Conservation (phyloP, 2,888 invertebrate genomes). For the Hipparchia sbordonii region DNA sequence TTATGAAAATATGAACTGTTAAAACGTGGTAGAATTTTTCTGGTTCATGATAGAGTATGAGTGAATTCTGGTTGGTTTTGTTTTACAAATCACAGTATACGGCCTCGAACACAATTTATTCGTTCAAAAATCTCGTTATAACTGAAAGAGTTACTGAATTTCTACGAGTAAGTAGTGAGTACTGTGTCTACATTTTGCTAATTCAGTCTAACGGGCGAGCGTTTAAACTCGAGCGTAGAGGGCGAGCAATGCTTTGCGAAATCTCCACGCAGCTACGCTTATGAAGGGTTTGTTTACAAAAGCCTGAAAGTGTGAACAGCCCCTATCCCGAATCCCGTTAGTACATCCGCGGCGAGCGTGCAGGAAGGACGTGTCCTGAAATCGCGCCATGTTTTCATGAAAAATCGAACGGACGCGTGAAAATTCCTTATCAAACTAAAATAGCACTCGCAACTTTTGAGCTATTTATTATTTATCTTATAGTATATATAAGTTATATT, state of each 20-base stretch:
- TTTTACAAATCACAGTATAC: too few species aligned
- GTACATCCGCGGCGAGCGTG: slow-evolving; percentile 30
- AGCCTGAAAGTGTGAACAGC: slow-evolving; percentile 30
- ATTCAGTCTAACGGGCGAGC: neutral
- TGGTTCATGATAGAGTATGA: too few species aligned
- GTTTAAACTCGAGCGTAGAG: neutral
- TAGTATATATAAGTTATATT: neutral
- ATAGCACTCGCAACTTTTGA: neutral
- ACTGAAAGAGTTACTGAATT: neutral
- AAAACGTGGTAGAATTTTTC: too few species aligned
- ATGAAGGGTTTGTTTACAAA: slow-evolving; percentile 36
- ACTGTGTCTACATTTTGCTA: neutral
- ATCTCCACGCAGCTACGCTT: neutral
- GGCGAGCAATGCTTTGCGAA: neutral
- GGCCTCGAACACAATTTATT: too few species aligned
- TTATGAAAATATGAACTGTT: too few species aligned
- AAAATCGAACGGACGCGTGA: slow-evolving; percentile 20
- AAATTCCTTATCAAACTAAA: slow-evolving; percentile 11
- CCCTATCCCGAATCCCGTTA: slow-evolving; percentile 31
- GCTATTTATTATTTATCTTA: slow-evolving; percentile 18
- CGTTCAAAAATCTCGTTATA: too few species aligned
- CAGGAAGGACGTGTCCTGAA: slow-evolving; percentile 29
- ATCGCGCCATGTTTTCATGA: slow-evolving; percentile 19
- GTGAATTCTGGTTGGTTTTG: too few species aligned
- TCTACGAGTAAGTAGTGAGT: neutral